A percentile compares a stretch with the other conserved stretches of the same genome.
These are phyloP conservation scores for Gorsachius goisagi DNA, from an alignment of 2,113 vertebrate species.

Conservation along the genomic window DNA sequence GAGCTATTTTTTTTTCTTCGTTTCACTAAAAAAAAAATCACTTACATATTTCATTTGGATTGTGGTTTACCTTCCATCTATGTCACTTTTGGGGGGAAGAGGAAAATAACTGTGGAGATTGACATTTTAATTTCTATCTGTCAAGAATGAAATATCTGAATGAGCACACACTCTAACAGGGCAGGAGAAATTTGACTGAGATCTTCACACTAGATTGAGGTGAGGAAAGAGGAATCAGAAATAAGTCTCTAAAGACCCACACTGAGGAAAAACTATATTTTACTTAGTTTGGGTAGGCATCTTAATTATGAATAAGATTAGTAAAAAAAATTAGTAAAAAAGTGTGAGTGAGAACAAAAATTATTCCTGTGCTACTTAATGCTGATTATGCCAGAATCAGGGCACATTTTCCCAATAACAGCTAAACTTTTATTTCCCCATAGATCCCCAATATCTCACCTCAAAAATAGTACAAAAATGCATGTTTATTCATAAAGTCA, in stretches of 20 bases:
- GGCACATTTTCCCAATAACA: background rate
- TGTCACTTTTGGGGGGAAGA: background rate
- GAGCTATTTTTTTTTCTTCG: background rate
- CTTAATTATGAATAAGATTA: background rate
- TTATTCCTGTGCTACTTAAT: background rate
- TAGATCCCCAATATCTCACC: background rate
- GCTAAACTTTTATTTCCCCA: background rate
- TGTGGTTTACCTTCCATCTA: background rate
- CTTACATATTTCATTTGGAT: background rate
- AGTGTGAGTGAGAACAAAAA: background rate
- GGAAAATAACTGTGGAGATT: background rate
- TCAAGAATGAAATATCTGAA: constrained; percentile 10
- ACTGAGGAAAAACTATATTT: background rate
- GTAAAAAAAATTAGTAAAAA: background rate
- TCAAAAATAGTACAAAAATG: background rate
- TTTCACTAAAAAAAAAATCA: background rate
- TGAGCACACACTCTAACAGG: background rate
- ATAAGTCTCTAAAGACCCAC: background rate
- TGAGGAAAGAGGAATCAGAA: background rate
- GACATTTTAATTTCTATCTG: constrained; percentile 26
- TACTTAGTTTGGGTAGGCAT: background rate
- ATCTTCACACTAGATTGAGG: background rate
- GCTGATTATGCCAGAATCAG: background rate
- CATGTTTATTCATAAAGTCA: background rate
- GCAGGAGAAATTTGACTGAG: background rate